Evolutionary conservation across 2,888 invertebrate species (phyloP).

Genomic region (Clepsis dumicolana): DNA sequence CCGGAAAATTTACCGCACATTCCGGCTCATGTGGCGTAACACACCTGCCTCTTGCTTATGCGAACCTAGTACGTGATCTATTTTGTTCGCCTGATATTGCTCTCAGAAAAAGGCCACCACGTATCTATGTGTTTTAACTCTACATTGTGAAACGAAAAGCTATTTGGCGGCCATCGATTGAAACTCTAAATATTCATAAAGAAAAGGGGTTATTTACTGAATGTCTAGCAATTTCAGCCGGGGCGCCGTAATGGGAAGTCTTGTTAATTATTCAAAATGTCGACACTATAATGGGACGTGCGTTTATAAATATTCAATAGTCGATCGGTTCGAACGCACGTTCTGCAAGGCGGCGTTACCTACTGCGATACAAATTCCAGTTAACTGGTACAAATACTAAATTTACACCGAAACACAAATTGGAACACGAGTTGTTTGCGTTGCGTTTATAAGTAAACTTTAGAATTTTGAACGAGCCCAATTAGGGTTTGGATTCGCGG

Average conservation of each 20-base stretch:
- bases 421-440: constrained; percentile 19
- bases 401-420: constrained; percentile 27
- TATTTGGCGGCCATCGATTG: constrained; percentile 46
- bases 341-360: constrained; percentile 40
- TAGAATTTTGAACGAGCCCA: constrained; percentile 30
- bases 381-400: constrained; percentile 25
- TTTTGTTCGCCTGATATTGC: constrained; percentile 66
- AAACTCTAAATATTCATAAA: constrained; percentile 44
- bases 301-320: constrained; percentile 79
- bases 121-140: constrained; percentile 35
- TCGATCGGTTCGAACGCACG: constrained; percentile 57
- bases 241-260: constrained; percentile 64
- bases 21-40: constrained; percentile 79
- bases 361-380: constrained; percentile 35
- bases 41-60: constrained; percentile 80
- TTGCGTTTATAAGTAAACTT: constrained; percentile 21
- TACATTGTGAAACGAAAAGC: constrained; percentile 39
- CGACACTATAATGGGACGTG: constrained; percentile 75
- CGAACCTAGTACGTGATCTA: constrained; percentile 76
- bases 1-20: constrained; percentile 88
- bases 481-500: constrained; percentile 37
- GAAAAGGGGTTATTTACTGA: constrained; percentile 61
- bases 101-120: constrained; percentile 52
- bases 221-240: constrained; percentile 58
- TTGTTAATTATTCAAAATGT: constrained; percentile 81